Conservation (phyloP, 23 tunicate species). For the Oikopleura dioica region DNA sequence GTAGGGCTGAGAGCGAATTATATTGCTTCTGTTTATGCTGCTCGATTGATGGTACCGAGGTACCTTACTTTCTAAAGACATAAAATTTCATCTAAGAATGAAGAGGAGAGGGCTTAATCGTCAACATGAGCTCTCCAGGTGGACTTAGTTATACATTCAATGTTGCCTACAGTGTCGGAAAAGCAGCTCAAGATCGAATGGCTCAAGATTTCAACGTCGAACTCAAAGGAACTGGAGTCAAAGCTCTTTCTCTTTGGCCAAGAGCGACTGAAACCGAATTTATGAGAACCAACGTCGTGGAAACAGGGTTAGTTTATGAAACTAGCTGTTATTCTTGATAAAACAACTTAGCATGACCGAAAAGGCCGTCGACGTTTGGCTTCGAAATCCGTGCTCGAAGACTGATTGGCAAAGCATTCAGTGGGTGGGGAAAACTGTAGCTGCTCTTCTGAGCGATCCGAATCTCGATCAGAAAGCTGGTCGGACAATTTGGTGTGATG, state of each 20-base stretch:
- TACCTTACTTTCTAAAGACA: no score
- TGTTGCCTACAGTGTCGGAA: conserved; percentile 36
- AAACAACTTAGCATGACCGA: no score
- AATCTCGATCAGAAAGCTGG: neutral
- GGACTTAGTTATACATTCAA: conserved; percentile 22
- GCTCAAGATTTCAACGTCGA: conserved; percentile 49
- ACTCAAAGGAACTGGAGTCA: conserved; percentile 29
- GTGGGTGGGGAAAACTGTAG: conserved; percentile 15
- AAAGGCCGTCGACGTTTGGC: no score
- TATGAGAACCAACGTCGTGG: no score
- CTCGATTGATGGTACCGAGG: conserved; percentile 33
- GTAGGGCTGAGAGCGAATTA: conserved; percentile 20
- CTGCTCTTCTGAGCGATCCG: conserved; percentile 15
- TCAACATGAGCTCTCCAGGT: conserved; percentile 30
- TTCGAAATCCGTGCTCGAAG: no score
- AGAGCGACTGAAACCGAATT: conserved; percentile 46
- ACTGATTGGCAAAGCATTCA: conserved; percentile 17
- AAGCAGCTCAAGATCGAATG: conserved; percentile 52
- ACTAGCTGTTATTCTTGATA: no score
- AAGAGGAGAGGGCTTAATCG: conserved; percentile 28
- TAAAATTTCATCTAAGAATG: no score
- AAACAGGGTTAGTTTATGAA: no score
- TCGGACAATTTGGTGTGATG: neutral
- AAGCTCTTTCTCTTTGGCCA: conserved; percentile 61
- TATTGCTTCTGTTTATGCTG: conserved; percentile 21